Percentiles rank a stretch among this genome's conserved stretches.
phyloP scores from a whole-genome alignment of 1,140 invertebrate species.

The Drosophila pseudoobscura region DNA sequence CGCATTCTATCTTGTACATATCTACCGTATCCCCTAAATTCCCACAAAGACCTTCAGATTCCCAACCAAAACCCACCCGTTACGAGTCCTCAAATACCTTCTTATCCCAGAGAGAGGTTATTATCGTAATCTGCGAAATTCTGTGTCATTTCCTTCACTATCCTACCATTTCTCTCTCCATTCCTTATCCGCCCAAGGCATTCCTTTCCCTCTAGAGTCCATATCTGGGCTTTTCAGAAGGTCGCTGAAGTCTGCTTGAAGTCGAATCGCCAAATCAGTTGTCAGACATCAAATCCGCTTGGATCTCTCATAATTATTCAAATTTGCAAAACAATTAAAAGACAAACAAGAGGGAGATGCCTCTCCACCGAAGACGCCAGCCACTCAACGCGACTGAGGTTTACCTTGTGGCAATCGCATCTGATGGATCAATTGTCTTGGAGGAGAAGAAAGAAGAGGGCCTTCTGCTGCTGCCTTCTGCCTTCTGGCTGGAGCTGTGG shows the following conservation, averaged over 20 bases:
- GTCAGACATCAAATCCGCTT: constrained; percentile 23
- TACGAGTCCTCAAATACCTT: no score
- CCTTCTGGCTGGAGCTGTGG: constrained; percentile 10
- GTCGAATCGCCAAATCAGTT: constrained; percentile 43
- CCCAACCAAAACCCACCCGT: no score
- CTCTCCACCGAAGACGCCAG: constrained; percentile 5
- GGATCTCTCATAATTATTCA: constrained; percentile 43
- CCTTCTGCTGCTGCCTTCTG: not conserved
- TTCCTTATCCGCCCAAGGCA: no score
- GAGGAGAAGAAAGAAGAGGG: constrained; percentile 31
- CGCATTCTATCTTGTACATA: no score
- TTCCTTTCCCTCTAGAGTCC: no score
- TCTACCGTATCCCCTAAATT: no score
- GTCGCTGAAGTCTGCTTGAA: constrained; percentile 14
- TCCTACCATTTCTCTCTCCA: no score
- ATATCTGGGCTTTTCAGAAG: not conserved
- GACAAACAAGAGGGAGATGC: constrained; percentile 25
- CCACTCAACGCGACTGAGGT: constrained; percentile 14
- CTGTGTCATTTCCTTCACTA: no score
- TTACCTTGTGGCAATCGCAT: constrained; percentile 1
- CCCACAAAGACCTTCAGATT: no score
- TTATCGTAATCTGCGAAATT: no score
- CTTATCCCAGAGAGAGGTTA: no score
- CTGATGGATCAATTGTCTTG: constrained; percentile 54
- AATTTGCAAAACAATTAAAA: constrained; percentile 60